A percentile compares a stretch with the other conserved stretches of the same genome.
phyloP scores from a whole-genome alignment of 2,888 invertebrate species.

The Argyresthia goedartella region DNA sequence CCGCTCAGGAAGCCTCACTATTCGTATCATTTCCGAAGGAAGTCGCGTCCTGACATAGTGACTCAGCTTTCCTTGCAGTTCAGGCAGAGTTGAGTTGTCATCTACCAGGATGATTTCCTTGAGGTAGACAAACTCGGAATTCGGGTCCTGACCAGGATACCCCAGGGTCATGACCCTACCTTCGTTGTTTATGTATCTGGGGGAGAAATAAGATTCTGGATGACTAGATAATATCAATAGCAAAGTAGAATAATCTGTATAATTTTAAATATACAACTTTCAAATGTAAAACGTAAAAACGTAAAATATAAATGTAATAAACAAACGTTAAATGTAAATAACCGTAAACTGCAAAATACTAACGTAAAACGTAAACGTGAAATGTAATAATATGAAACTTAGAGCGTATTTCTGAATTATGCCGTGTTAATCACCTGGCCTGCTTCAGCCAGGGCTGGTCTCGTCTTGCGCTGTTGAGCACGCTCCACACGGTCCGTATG shows the following conservation, averaged over 20 bases:
- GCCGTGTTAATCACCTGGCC: constrained; percentile 38
- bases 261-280: too few relatives aligned
- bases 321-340: too few relatives aligned
- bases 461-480: constrained; percentile 81
- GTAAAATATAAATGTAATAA: too few relatives aligned
- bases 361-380: too few relatives aligned
- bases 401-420: too few relatives aligned
- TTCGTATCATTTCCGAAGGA: constrained; percentile 68
- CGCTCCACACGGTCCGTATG: constrained; percentile 88
- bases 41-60: constrained; percentile 83
- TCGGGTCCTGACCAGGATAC: constrained; percentile 57
- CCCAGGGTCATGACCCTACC: constrained; percentile 25
- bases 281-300: too few relatives aligned
- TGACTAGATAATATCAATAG: too few relatives aligned
- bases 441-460: constrained; percentile 38
- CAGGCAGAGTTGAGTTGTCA: constrained; percentile 87
- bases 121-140: constrained; percentile 66
- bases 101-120: constrained; percentile 96
- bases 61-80: constrained; percentile 80
- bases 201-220: too few relatives aligned
- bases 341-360: too few relatives aligned
- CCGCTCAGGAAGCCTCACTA: constrained; percentile 82
- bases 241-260: too few relatives aligned
- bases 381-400: too few relatives aligned
- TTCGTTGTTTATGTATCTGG: too few relatives aligned